Conservation (phyloP, 2,797 vertebrate species). For the Luscinia megarhynchos region DNA sequence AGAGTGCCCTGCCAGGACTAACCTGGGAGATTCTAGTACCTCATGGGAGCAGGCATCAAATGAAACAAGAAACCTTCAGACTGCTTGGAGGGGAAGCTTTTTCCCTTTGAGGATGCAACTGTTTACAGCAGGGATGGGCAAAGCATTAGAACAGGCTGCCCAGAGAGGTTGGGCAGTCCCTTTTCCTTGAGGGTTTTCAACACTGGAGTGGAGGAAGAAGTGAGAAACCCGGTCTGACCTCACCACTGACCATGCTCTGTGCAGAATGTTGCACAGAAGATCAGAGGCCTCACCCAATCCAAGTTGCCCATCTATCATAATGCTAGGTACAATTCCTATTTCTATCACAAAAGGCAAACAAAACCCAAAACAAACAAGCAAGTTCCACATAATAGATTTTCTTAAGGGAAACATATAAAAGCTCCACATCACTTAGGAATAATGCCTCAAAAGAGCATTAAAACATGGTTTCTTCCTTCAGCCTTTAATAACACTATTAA, state of each 20-base stretch:
- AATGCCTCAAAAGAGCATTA: neutral
- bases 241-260: neutral
- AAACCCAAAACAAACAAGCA: neutral
- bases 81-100: neutral
- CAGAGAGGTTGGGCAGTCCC: neutral
- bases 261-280: neutral
- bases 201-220: neutral
- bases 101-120: neutral
- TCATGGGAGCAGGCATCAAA: neutral
- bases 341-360: neutral
- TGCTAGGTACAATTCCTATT: neutral
- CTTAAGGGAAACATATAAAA: neutral
- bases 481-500: neutral
- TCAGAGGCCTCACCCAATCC: neutral
- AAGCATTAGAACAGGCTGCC: neutral
- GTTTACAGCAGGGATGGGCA: fast-evolving
- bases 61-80: neutral
- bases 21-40: neutral
- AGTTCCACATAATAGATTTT: neutral
- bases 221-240: fast-evolving
- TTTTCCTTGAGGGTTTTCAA: neutral
- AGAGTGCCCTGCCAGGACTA: neutral
- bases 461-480: neutral
- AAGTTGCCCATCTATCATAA: fast-evolving
- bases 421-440: neutral